A percentile compares a stretch with the other conserved stretches of the same genome.
phyloP scores from a whole-genome alignment of 64 coral and sea anemone species.

The Montipora sp. region DNA sequence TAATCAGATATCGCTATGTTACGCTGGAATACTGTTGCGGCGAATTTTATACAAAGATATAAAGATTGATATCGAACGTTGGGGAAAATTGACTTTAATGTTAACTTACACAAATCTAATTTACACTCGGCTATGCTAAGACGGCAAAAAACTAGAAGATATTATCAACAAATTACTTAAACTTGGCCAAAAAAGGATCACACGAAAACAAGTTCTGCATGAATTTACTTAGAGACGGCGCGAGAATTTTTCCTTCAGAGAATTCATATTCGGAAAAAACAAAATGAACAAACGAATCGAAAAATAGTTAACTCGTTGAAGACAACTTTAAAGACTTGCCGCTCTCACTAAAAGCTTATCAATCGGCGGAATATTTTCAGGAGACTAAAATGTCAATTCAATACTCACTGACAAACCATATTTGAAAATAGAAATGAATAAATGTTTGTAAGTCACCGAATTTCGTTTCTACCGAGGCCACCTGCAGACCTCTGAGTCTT shows the following conservation, averaged over 20 bases:
- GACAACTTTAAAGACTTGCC: not conserved
- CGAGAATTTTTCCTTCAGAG: too few relatives aligned
- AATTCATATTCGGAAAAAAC: not conserved
- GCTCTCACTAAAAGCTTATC: not conserved
- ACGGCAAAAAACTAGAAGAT: not conserved
- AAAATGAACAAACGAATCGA: constrained; percentile 6
- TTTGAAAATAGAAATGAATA: constrained; percentile 44
- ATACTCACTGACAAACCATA: not conserved
- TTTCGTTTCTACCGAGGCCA: constrained; percentile 42
- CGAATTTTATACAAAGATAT: constrained; percentile 46
- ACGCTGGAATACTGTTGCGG: constrained; percentile 27
- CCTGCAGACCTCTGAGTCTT: constrained; percentile 20
- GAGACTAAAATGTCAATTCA: constrained; percentile 62
- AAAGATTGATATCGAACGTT: constrained; percentile 16
- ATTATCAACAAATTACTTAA: constrained; percentile 42
- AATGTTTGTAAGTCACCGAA: constrained; percentile 20
- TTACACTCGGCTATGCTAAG: not conserved
- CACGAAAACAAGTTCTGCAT: not conserved
- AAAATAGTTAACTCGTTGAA: constrained; percentile 39
- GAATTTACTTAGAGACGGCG: not conserved
- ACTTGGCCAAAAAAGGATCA: not conserved
- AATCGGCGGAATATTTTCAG: constrained; percentile 2
- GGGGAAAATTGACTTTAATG: constrained; percentile 51
- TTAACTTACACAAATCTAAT: constrained; percentile 50
- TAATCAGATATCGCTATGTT: constrained; percentile 28